A percentile compares a stretch with the other conserved stretches of the same genome.
Evolutionary conservation across 2,888 invertebrate species (phyloP).

Genomic region (Cecidostiba fungosa): DNA sequence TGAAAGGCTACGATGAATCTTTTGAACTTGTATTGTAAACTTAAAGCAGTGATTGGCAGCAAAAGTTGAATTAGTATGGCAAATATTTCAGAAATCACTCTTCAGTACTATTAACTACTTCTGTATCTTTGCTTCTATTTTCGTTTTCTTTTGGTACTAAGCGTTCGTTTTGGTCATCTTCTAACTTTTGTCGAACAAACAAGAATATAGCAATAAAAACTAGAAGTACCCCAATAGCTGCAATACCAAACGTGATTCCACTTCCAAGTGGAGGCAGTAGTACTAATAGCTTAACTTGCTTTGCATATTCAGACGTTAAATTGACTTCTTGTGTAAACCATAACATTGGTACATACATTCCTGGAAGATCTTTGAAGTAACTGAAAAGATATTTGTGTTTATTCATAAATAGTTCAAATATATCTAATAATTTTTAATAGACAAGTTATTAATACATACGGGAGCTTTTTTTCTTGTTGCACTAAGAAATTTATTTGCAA

Average conservation of each 20-base stretch:
- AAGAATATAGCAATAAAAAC: slow-evolving; percentile 76
- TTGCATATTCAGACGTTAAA: slow-evolving; percentile 83
- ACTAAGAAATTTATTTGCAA: slow-evolving; percentile 89
- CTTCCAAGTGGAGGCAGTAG: slow-evolving; percentile 80
- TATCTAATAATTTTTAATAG: slow-evolving; percentile 35
- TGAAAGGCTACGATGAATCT: neutral
- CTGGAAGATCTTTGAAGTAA: slow-evolving; percentile 82
- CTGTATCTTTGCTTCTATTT: slow-evolving; percentile 7
- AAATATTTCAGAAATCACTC: slow-evolving; percentile 38
- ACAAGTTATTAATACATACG: slow-evolving; percentile 79
- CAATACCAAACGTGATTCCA: slow-evolving; percentile 82
- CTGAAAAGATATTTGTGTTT: slow-evolving; percentile 77
- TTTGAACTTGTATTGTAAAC: slow-evolving; percentile 29
- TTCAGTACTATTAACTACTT: slow-evolving; percentile 29
- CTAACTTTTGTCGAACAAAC: slow-evolving; percentile 74
- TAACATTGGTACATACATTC: slow-evolving; percentile 86
- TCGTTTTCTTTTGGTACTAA: slow-evolving; percentile 53
- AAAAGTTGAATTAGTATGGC: slow-evolving; percentile 30
- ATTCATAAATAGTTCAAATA: slow-evolving; percentile 21
- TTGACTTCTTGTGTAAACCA: slow-evolving; percentile 88
- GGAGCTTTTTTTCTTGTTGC: slow-evolving; percentile 81
- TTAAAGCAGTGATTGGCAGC: slow-evolving; percentile 25
- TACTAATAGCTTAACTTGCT: slow-evolving; percentile 82
- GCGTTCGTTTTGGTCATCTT: slow-evolving; percentile 71
- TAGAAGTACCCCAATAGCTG: slow-evolving; percentile 79